Percentiles rank a stretch among this genome's conserved stretches.
Conservation (phyloP, 2,888 invertebrate genomes). For the Lamellibrachia columna region DNA sequence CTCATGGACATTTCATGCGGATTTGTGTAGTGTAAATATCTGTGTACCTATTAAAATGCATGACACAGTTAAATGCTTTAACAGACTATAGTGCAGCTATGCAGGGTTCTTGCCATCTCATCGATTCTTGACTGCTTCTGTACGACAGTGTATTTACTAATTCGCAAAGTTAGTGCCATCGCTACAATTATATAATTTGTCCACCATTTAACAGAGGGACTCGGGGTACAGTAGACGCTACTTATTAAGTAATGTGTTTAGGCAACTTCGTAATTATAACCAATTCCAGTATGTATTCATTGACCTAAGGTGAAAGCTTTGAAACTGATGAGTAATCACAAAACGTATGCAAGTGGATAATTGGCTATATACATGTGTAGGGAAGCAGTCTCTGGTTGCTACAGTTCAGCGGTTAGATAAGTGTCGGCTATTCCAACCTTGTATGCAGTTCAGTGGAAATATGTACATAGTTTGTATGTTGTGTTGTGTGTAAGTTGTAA, state of each 20-base stretch:
- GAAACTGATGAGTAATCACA: background rate
- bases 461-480: background rate
- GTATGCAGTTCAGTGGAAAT: background rate
- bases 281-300: background rate
- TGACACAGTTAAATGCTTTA: background rate
- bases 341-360: background rate
- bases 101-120: background rate
- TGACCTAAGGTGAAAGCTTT: background rate
- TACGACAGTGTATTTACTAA: background rate
- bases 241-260: background rate
- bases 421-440: background rate
- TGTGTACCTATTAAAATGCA: background rate
- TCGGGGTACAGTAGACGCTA: too few species aligned
- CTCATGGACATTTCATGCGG: background rate
- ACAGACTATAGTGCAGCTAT: background rate
- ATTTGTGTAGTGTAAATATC: background rate
- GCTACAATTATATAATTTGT: background rate
- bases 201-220: background rate
- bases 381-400: background rate
- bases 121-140: background rate
- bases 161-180: background rate
- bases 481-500: background rate
- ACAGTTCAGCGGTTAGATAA: constrained; percentile 16
- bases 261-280: background rate
- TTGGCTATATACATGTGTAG: background rate